A percentile compares a stretch with the other conserved stretches of the same genome.
Conservation (phyloP, 2,113 vertebrate genomes). For the Choloepus hoffmanni region DNA sequence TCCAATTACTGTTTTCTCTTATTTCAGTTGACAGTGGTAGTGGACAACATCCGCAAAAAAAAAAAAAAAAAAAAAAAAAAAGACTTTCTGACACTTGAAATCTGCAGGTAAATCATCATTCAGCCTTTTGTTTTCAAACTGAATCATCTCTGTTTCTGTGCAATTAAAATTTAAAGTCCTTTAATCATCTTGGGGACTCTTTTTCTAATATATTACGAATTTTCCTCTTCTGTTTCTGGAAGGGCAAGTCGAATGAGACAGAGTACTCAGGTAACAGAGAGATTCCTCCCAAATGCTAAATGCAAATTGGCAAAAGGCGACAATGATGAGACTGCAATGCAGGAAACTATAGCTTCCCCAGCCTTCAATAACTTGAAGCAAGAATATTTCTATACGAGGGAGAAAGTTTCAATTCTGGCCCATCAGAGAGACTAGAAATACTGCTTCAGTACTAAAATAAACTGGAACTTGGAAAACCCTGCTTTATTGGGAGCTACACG, state of each 20-base stretch:
- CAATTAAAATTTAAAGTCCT: conserved; percentile 1
- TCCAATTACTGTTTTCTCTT: neutral
- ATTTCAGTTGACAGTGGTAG: neutral
- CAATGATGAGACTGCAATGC: neutral
- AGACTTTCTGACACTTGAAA: neutral
- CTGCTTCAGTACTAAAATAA: neutral
- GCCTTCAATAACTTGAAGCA: neutral
- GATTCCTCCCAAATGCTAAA: neutral
- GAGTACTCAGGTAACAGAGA: neutral
- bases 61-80: too few relatives aligned
- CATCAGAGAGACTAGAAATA: neutral
- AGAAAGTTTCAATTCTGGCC: neutral
- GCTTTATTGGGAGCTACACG: neutral
- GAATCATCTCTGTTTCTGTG: conserved; percentile 10
- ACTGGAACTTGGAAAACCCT: neutral
- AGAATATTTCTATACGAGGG: neutral
- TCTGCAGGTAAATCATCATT: neutral
- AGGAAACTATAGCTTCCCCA: neutral
- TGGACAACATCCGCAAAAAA: neutral
- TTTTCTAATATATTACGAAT: neutral
- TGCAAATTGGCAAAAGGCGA: neutral
- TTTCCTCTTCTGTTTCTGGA: neutral
- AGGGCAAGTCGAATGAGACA: neutral
- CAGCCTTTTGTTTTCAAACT: neutral
- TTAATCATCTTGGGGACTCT: neutral